phyloP scores from a whole-genome alignment of 2,888 invertebrate species.

The Meandrusa payeni region DNA sequence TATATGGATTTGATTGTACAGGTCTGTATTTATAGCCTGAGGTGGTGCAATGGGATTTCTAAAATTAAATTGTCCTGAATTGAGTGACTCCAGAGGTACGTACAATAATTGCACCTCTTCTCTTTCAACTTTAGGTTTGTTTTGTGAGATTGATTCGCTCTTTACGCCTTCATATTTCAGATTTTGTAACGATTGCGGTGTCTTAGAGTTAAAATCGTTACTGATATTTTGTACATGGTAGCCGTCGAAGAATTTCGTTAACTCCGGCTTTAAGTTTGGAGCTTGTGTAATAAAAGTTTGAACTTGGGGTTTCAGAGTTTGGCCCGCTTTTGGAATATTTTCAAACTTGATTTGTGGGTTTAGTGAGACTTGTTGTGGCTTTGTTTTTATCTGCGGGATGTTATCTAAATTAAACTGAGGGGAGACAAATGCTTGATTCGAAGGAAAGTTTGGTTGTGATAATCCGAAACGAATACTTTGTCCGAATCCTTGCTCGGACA shows the following conservation, averaged over 20 bases:
- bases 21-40: slow-evolving; percentile 52
- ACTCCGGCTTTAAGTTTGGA: slow-evolving; percentile 45
- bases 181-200: slow-evolving; percentile 62
- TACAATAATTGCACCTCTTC: slow-evolving; percentile 90
- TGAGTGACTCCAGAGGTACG: slow-evolving; percentile 89
- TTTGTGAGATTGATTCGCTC: slow-evolving; percentile 40
- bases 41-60: slow-evolving; percentile 48
- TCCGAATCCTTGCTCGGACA: slow-evolving; percentile 67
- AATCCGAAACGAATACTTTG: slow-evolving; percentile 66
- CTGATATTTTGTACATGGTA: slow-evolving; percentile 61
- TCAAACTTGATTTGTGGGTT: slow-evolving; percentile 54
- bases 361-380: slow-evolving; percentile 39
- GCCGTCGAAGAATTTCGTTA: slow-evolving; percentile 66
- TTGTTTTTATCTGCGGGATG: slow-evolving; percentile 46
- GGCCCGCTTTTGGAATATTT: slow-evolving; percentile 39
- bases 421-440: slow-evolving; percentile 63
- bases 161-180: slow-evolving; percentile 57
- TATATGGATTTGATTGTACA: slow-evolving; percentile 52
- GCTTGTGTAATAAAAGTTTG: slow-evolving; percentile 51
- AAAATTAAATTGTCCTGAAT: slow-evolving; percentile 70
- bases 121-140: slow-evolving; percentile 60
- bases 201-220: slow-evolving; percentile 44
- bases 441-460: slow-evolving; percentile 60
- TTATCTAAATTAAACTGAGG: slow-evolving; percentile 59
- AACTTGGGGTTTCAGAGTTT: slow-evolving; percentile 39